phyloP scores from a whole-genome alignment of 1,140 invertebrate genomes.

The Atta cephalotes region DNA sequence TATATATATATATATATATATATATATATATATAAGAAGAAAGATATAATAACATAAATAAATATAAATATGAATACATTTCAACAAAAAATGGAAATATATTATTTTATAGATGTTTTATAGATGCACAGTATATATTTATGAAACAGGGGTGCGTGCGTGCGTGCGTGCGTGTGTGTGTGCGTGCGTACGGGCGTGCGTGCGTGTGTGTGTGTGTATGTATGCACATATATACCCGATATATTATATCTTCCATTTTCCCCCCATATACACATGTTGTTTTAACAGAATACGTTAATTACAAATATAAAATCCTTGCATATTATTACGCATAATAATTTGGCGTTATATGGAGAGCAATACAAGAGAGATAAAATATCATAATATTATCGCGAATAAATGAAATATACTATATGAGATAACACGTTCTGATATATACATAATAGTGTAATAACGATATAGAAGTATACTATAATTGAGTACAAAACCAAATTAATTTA shows the following conservation, averaged over 20 bases:
- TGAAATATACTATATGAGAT: neutral
- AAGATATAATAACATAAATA: too few relatives aligned
- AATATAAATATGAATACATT: too few relatives aligned
- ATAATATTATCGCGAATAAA: conserved; percentile 24
- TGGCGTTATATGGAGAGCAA: neutral
- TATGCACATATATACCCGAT: neutral
- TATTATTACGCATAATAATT: conserved; percentile 31
- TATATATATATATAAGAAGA: too few relatives aligned
- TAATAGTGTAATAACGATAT: neutral
- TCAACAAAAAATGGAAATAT: too few relatives aligned
- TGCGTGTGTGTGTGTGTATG: too few relatives aligned
- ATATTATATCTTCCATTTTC: neutral
- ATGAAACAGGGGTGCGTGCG: too few relatives aligned
- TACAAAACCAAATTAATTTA: conserved; percentile 12
- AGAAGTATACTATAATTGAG: neutral
- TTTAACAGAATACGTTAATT: conserved; percentile 24
- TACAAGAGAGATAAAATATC: conserved; percentile 19
- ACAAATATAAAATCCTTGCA: conserved; percentile 15
- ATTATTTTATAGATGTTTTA: too few relatives aligned
- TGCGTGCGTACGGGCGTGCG: too few relatives aligned
- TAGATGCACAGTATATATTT: too few relatives aligned
- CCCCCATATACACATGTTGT: too few relatives aligned
- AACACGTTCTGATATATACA: neutral
- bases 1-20: too few relatives aligned
- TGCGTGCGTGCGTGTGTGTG: too few relatives aligned